phyloP scores from a whole-genome alignment of 2,888 invertebrate genomes.

The Philereme transversata region DNA sequence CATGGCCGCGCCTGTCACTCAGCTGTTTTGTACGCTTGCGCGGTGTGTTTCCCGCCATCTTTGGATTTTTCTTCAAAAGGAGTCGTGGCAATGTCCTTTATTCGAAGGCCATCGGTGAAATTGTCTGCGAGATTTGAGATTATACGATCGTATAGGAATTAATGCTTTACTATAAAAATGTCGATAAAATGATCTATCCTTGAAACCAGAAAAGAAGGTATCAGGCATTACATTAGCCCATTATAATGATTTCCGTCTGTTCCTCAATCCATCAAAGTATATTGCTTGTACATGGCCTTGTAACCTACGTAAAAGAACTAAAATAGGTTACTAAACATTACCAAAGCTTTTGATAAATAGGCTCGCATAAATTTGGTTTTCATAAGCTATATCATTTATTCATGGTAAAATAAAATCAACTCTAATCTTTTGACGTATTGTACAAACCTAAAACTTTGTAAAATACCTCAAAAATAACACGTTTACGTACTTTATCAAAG shows the following conservation, averaged over 20 bases:
- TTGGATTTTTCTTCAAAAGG: constrained; percentile 47
- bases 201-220: neutral
- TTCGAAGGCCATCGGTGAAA: constrained; percentile 7
- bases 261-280: too few species aligned
- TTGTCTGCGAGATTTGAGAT: neutral
- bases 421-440: neutral
- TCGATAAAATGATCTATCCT: too few species aligned
- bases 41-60: constrained; percentile 73
- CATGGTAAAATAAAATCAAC: constrained; percentile 4
- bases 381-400: constrained; percentile 1
- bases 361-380: neutral
- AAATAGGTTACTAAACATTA: neutral
- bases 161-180: too few species aligned
- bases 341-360: constrained; percentile 8
- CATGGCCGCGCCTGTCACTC: constrained; percentile 64
- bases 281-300: too few species aligned
- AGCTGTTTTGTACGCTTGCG: constrained; percentile 79
- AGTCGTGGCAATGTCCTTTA: constrained; percentile 12
- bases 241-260: neutral
- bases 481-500: constrained; percentile 1
- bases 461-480: constrained; percentile 2
- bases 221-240: neutral
- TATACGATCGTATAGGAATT: neutral
- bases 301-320: too few species aligned
- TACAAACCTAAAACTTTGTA: constrained; percentile 7